Conservation (phyloP, 2,113 vertebrate genomes). For the Prolemur simus region DNA sequence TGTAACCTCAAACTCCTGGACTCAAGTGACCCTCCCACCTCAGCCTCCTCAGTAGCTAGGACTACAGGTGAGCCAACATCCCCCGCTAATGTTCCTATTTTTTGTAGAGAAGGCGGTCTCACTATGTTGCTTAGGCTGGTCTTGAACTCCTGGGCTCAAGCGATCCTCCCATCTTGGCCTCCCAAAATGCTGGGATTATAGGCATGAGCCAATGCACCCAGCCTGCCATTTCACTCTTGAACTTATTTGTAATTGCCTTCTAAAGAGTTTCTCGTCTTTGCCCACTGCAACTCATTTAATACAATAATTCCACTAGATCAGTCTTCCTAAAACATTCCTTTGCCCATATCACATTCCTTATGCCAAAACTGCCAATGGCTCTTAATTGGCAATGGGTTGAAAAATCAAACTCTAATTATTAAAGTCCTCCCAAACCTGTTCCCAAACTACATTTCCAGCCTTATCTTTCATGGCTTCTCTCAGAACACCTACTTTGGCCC, state of each 20-base stretch:
- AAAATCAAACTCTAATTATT: slow-evolving; percentile 32
- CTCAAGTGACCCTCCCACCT: too few relatives aligned
- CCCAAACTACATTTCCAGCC: neutral
- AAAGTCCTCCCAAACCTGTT: neutral
- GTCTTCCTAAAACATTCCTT: slow-evolving; percentile 14
- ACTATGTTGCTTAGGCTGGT: too few relatives aligned
- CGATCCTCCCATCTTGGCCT: too few relatives aligned
- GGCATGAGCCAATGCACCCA: too few relatives aligned
- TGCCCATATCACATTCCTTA: neutral
- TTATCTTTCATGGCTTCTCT: neutral
- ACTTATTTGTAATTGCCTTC: neutral
- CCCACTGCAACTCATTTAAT: neutral
- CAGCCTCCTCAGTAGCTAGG: too few relatives aligned
- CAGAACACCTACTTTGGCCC: neutral
- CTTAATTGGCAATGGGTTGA: neutral
- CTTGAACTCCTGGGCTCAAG: too few relatives aligned
- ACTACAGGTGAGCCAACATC: too few relatives aligned
- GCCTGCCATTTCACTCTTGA: neutral
- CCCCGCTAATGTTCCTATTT: too few relatives aligned
- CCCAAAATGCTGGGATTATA: too few relatives aligned
- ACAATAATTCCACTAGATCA: slow-evolving; percentile 7
- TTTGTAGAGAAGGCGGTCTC: too few relatives aligned
- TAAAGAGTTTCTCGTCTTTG: neutral
- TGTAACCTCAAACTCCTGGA: too few relatives aligned
- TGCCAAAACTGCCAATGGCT: slow-evolving; percentile 4